phyloP scores from a whole-genome alignment of 2,113 vertebrate species.

The Platanista minor region DNA sequence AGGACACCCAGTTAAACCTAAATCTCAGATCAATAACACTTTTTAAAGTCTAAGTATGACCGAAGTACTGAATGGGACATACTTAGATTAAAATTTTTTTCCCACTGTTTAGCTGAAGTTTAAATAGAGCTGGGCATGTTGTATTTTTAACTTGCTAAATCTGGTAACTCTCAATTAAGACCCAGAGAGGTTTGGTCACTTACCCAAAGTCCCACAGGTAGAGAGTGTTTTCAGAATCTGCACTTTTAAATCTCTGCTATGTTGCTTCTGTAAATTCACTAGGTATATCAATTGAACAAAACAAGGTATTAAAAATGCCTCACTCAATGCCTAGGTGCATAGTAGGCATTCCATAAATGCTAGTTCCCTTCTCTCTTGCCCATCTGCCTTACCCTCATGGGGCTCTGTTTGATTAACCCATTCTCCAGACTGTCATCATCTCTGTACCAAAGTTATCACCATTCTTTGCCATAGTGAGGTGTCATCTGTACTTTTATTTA shows the following conservation, averaged over 20 bases:
- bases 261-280: not conserved
- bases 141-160: not conserved
- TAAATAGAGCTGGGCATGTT: not conserved
- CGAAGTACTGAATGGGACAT: not conserved
- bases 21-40: not conserved
- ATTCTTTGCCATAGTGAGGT: not conserved
- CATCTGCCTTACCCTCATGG: not conserved
- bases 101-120: not conserved
- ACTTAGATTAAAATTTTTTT: not conserved
- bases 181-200: not conserved
- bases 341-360: not conserved
- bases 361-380: not conserved
- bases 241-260: not conserved
- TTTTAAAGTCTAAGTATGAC: not conserved
- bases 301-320: not conserved
- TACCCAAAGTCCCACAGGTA: not conserved
- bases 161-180: not conserved
- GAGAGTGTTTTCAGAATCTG: not conserved
- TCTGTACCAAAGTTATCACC: too few species aligned
- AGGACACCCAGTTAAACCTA: not conserved
- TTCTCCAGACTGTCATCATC: not conserved
- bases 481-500: not conserved
- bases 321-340: rapidly evolving
- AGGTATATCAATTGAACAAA: not conserved
- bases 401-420: not conserved